These are phyloP conservation scores for Amphiprion percula DNA, from an alignment of 2,113 vertebrate genomes.

Conservation along the genomic window DNA sequence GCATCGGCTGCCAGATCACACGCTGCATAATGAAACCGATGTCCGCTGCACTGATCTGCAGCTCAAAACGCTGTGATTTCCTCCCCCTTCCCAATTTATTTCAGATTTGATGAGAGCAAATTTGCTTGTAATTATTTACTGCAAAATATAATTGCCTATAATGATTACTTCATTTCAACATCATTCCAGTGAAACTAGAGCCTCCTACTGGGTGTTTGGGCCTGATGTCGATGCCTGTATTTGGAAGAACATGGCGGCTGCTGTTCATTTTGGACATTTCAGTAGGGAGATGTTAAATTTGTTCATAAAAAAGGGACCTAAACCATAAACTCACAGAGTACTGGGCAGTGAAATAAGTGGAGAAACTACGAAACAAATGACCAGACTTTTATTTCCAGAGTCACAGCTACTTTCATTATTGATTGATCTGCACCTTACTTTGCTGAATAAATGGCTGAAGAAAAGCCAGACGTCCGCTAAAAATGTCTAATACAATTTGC, in stretches of 20 bases:
- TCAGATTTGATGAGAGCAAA: slow-evolving; percentile 42
- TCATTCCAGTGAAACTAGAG: slow-evolving; percentile 17
- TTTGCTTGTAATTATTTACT: slow-evolving; percentile 45
- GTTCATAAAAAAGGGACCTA: slow-evolving; percentile 3
- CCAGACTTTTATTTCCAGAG: neutral
- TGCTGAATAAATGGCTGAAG: neutral
- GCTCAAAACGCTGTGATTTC: slow-evolving; percentile 7
- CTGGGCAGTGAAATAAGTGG: neutral
- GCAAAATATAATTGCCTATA: slow-evolving; percentile 30
- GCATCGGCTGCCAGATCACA: slow-evolving; percentile 26
- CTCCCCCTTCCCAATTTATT: slow-evolving; percentile 31
- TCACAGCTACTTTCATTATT: neutral
- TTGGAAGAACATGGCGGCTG: neutral
- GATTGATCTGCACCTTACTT: neutral
- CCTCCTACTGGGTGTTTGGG: slow-evolving; percentile 4
- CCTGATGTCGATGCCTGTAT: neutral
- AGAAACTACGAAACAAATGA: slow-evolving; percentile 2
- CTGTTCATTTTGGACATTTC: slow-evolving; percentile 24
- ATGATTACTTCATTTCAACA: slow-evolving; percentile 23
- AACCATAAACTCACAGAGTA: neutral
- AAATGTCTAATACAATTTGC: neutral
- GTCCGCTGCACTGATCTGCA: slow-evolving; percentile 11
- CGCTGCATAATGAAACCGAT: slow-evolving; percentile 34
- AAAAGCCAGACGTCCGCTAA: neutral
- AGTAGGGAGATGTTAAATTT: neutral